Conservation (phyloP, 2,888 invertebrate species). For the Allophyes oxyacanthae region DNA sequence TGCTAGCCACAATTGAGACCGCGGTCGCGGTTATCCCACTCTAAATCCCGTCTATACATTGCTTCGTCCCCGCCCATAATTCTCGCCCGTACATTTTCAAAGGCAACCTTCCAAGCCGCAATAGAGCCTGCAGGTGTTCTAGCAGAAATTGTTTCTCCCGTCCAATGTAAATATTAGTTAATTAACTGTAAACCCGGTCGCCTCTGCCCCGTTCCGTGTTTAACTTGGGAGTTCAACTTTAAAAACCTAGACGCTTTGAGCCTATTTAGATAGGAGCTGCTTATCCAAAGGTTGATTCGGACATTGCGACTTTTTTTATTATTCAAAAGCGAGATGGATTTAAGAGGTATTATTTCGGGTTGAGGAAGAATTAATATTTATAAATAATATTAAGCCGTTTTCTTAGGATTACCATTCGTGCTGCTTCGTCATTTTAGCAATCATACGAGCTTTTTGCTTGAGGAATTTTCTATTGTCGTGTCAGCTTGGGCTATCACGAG, state of each 20-base stretch:
- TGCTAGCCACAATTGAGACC: slow-evolving; percentile 23
- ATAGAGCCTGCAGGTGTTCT: slow-evolving; percentile 77
- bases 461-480: too few species aligned
- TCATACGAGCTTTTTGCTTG: too few species aligned
- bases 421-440: too few species aligned
- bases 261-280: slow-evolving; percentile 23
- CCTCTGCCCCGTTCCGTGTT: slow-evolving; percentile 59
- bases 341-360: not conserved
- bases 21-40: slow-evolving; percentile 25
- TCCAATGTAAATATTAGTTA: slow-evolving; percentile 88
- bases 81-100: slow-evolving; percentile 57
- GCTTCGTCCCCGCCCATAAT: slow-evolving; percentile 31
- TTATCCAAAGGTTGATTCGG: slow-evolving; percentile 7
- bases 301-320: slow-evolving; percentile 23
- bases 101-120: slow-evolving; percentile 74
- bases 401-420: too few species aligned
- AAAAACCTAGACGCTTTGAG: slow-evolving; percentile 47
- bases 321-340: not conserved
- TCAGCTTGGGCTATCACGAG: too few species aligned
- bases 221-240: slow-evolving; percentile 59
- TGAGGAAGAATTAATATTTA: not conserved
- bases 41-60: slow-evolving; percentile 34
- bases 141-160: slow-evolving; percentile 79
- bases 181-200: slow-evolving; percentile 83
- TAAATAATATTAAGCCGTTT: too few species aligned